Evolutionary conservation across 2,113 vertebrate genomes (phyloP), one percentile per base, ranked within the genome.

Genomic region (Sigmodon hispidus): DNA sequence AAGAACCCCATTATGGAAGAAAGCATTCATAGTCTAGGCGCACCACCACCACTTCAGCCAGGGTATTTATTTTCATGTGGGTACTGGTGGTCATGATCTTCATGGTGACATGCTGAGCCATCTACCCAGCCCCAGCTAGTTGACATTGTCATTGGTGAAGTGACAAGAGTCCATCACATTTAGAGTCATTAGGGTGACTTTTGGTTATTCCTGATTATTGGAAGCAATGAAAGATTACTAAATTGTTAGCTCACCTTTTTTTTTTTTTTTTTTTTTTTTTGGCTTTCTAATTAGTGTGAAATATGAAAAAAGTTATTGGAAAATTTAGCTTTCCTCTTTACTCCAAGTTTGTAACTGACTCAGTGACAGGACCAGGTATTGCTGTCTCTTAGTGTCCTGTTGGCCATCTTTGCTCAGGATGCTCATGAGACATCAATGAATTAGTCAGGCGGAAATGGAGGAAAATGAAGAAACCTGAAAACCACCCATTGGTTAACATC

Each of bases 221-320:
- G 69, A 67, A 89, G 92, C 96, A 89, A 57, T 70, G 81, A 52
- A 72, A 79, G 61, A 17, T 76, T 93, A 40, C 17, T 36, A 29
- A 80, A 50, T 65, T 34, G 16, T 87, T 81, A 29, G 45, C n/a
- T 79, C 55, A 55, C 0, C 13, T 80, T n/a, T n/a, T 83, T 93
- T 89, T 61, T 80, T 89, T 93, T 80, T n/a, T n/a, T 83, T 93
- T 89, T 61, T 80, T 89, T 93, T 87, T 57, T 24, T 50, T 50
- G 48, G 40, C 29, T 89, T 61, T 61, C 81, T 86, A 5, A 24
- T 70, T 36, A 67, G 92, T 59, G 15, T 80, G 72, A 95, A 75
- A 61, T 15, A 24, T 29, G 40, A 69, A 31, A 65, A 40, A 65
- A n/a, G 22, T 57, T 7, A 5, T 7, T 65, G 52, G 52, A 84